Percentiles rank a stretch among this genome's conserved stretches.
Conservation (phyloP, 2,888 invertebrate species). For the Aleiodes testaceus region DNA sequence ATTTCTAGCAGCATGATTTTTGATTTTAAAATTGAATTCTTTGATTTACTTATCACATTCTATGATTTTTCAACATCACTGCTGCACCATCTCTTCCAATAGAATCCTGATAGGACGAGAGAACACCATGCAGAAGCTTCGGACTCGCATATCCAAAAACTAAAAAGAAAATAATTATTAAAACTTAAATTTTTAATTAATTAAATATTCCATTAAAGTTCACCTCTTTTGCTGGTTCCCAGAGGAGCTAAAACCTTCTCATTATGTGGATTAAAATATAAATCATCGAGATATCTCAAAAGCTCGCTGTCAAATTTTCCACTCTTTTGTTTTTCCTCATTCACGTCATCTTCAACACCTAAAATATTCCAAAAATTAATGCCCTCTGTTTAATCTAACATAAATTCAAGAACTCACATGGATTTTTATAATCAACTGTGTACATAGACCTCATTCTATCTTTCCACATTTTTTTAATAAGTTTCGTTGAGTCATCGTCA, state of each 20-base stretch:
- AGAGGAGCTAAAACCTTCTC: constrained; percentile 58
- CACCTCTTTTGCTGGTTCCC: constrained; percentile 60
- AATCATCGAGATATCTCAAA: constrained; percentile 54
- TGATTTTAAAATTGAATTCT: background rate
- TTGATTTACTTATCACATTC: background rate
- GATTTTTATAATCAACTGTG: constrained; percentile 54
- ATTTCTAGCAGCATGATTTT: constrained; percentile 56
- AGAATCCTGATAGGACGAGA: constrained; percentile 61
- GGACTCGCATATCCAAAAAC: constrained; percentile 61
- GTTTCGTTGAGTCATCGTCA: constrained; percentile 52
- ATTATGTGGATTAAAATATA: constrained; percentile 55
- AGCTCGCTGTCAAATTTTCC: constrained; percentile 56
- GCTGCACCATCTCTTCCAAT: constrained; percentile 59
- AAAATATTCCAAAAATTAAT: background rate
- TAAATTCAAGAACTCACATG: constrained; percentile 38
- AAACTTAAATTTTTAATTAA: constrained; percentile 1
- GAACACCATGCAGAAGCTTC: constrained; percentile 50
- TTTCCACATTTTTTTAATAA: constrained; percentile 53
- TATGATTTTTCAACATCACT: constrained; percentile 54
- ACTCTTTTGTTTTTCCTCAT: constrained; percentile 32
- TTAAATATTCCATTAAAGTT: background rate
- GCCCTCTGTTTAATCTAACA: background rate
- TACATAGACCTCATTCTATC: constrained; percentile 56
- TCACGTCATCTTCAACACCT: background rate
- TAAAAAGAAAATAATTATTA: constrained; percentile 39